These are phyloP conservation scores for Drosophila mimica DNA, from an alignment of 2,888 invertebrate species.

Conservation along the genomic window DNA sequence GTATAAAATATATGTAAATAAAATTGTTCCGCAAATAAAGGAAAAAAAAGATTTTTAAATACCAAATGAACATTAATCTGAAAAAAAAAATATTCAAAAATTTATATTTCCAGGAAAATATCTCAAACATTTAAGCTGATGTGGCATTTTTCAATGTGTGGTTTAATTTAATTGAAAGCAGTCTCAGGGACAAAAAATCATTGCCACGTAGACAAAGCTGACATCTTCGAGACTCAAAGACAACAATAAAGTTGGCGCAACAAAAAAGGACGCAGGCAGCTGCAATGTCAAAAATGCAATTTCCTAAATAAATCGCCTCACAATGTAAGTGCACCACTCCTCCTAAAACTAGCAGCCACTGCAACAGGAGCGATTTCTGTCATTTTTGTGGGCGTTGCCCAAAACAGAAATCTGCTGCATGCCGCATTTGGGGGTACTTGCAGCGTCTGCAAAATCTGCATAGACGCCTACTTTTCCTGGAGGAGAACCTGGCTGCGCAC, in stretches of 20 bases:
- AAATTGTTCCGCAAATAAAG: background rate
- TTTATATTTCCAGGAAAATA: background rate
- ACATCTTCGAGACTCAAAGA: conserved; percentile 27
- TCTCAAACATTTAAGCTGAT: background rate
- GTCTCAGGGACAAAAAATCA: conserved; percentile 7
- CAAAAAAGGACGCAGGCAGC: conserved; percentile 24
- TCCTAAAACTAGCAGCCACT: background rate
- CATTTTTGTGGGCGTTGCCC: conserved; percentile 72
- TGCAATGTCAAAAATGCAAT: conserved; percentile 69
- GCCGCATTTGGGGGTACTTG: conserved; percentile 45
- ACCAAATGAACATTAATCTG: background rate
- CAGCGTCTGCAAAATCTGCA: conserved; percentile 80
- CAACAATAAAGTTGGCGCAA: background rate
- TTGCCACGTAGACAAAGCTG: conserved; percentile 43
- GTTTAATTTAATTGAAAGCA: conserved; percentile 50
- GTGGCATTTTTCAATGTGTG: conserved; percentile 35
- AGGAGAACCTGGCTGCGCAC: conserved; percentile 75
- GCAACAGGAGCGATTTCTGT: conserved; percentile 27
- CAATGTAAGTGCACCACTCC: conserved; percentile 30
- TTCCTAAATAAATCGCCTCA: conserved; percentile 55
- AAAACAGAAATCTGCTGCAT: conserved; percentile 22
- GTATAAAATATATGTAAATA: no score
- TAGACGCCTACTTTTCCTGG: conserved; percentile 61
- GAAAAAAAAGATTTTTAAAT: background rate
- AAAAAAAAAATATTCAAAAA: fast-evolving